Evolutionary conservation across 23 tunicate genomes (phyloP), one percentile per base, ranked within the genome.

Genomic region (Corella eumyota): DNA sequence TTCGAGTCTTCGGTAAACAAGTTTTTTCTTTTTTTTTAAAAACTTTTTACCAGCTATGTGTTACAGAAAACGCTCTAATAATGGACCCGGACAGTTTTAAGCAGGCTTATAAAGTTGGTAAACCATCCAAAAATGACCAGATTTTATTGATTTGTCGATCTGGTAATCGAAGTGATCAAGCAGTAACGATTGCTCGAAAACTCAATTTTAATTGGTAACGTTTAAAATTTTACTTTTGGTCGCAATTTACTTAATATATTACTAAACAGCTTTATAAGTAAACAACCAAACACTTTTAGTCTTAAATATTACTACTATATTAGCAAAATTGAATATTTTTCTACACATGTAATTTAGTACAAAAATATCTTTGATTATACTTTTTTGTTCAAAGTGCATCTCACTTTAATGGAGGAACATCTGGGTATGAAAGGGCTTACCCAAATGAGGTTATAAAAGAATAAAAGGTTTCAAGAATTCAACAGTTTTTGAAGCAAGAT

Each of bases 141-240:
- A 26, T 76, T 26, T 36, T 62, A 32, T 59, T 76, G n/a, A 67
- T 76, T 34, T 76, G 83, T 50, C 53, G 83, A 29, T 76, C 83
- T 22, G 83, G 83, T 1, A 35, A 56, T 11, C 59, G 83, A 11
- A 76, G 83, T 37, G n/a, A 38, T 6, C 27, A 31, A 25, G 83
- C 73, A 0, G 19, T 76, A 21, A 34, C 45, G 60, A 35, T 30
- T 11, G 73, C 73, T 25, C 62, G 60, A 31, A 52, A 46, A 11
- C 24, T 45, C 37, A 50, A 66, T 30, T 76, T 56, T 55, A 27
- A 20, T 0, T 35, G 24, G 68, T n/a, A n/a, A n/a, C n/a, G n/a
- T n/a, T n/a, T n/a, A n/a, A n/a, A n/a, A n/a, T n/a, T n/a, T n/a
- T n/a, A n/a, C n/a, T n/a, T n/a, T n/a, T n/a, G n/a, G n/a, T n/a